A percentile compares a stretch with the other conserved stretches of the same genome.
Evolutionary conservation across 2,113 vertebrate genomes (phyloP).

Genomic region (Myxocyprinus asiaticus): DNA sequence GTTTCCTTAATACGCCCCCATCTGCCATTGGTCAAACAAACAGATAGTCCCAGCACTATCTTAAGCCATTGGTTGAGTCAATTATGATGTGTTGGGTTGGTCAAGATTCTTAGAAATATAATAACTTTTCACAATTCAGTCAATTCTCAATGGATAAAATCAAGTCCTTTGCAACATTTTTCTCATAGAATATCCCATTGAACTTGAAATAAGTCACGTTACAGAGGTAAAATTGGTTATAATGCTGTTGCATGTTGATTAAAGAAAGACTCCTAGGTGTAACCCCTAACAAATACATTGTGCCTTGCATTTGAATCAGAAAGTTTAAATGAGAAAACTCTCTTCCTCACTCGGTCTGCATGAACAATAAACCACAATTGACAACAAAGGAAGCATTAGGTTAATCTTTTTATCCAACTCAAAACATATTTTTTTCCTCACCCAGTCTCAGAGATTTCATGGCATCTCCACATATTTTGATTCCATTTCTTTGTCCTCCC

Average conservation of each 20-base stretch:
- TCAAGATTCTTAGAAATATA: too few relatives aligned
- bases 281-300: neutral
- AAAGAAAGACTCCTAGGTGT: too few relatives aligned
- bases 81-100: too few relatives aligned
- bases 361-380: slow-evolving; percentile 14
- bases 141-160: too few relatives aligned
- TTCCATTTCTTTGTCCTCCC: slow-evolving; percentile 19
- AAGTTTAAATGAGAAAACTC: neutral
- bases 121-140: too few relatives aligned
- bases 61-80: too few relatives aligned
- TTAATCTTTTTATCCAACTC: slow-evolving; percentile 28
- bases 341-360: neutral
- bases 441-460: neutral
- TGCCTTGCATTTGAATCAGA: slow-evolving; percentile 8
- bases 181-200: neutral
- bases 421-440: neutral
- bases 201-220: neutral
- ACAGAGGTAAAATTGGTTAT: neutral
- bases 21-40: too few relatives aligned
- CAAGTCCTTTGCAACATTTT: too few relatives aligned
- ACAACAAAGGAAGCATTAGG: slow-evolving; percentile 10
- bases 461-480: neutral
- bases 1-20: too few relatives aligned
- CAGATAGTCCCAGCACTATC: too few relatives aligned
- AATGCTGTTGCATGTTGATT: too few relatives aligned